Base-by-base conservation (phyloP, 2,113 vertebrate genomes). In the Psettodes erumei region DNA sequence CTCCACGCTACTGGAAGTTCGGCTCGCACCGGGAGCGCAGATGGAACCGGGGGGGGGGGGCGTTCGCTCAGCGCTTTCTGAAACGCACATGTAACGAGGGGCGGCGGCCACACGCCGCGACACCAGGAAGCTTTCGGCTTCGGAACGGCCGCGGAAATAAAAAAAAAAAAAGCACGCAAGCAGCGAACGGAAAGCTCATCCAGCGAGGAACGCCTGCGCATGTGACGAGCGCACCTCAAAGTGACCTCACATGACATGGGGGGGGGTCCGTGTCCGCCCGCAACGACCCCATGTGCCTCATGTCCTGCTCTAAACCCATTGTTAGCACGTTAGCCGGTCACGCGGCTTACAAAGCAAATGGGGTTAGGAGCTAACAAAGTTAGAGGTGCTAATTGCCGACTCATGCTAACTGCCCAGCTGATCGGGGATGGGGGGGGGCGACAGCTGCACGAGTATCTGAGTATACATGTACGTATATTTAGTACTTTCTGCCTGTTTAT, bases 1-100 rank as follows among this genome's bases (percentile, higher is more conserved):
- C 92, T 90, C 83, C 85, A 82, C 73, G 56, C 90, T 91, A 90
- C 91, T 89, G 91, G 89, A 91, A 89, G 89, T 90, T 73, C 86
- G 59, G 75, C 85, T 86, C 86, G 85, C 89, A 91, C 86, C 90
- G 86, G 91, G 91, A 89, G 88, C 83, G 66, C 87, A 91, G 86
- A 92, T 91, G 89, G 81, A 89, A 65, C 73, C 65, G 61, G 67
- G 82, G 64, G 66, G 67, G 86, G 58, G n/a, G n/a, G n/a, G n/a
- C n/a, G n/a, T n/a, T n/a, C n/a, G n/a, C n/a, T n/a, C n/a, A n/a
- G n/a, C n/a, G 54, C 12, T 66, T 70, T 81, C 76, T 60, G 70
- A 80, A 77, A 40, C 3, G 71, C 79, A 71, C 42, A 21, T 71
- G 45, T 60, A 71, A 67, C 65, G 43, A 63, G 37, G 78, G 42